These are phyloP conservation scores for Mormyrops boulengeri DNA, from an alignment of 2,797 vertebrate genomes.

Conservation along the genomic window DNA sequence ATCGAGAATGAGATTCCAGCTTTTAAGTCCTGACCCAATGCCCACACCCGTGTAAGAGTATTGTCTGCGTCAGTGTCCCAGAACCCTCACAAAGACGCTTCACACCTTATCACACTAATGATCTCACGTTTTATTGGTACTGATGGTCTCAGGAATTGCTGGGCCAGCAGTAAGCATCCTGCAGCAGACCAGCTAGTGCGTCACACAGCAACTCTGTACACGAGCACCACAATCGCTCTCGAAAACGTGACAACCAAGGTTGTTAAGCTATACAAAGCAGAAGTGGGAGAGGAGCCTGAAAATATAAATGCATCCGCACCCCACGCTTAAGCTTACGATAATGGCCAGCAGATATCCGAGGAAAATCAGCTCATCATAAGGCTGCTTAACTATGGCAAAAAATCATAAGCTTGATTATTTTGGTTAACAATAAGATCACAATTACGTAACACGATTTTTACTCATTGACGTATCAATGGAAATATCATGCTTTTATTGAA, in stretches of 20 bases:
- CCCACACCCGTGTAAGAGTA: not conserved
- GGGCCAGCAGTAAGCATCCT: not conserved
- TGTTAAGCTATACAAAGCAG: not conserved
- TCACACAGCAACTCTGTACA: not conserved
- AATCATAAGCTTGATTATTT: not conserved
- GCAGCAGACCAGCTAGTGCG: not conserved
- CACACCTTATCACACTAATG: not conserved
- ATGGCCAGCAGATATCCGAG: not conserved
- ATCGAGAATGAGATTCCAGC: not conserved
- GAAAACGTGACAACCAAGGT: not conserved
- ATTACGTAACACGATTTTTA: not conserved
- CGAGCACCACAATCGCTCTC: not conserved
- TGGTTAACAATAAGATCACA: not conserved
- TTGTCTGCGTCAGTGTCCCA: not conserved
- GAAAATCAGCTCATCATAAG: not conserved
- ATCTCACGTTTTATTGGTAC: not conserved
- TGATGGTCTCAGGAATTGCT: not conserved
- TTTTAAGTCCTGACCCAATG: not conserved
- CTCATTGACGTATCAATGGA: not conserved
- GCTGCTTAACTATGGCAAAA: not conserved
- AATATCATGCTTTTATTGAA: not conserved
- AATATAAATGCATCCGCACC: not conserved
- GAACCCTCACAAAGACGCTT: not conserved
- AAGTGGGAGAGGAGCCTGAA: not conserved
- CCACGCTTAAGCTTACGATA: not conserved